A percentile compares a stretch with the other conserved stretches of the same genome.
Evolutionary conservation across 2,113 vertebrate species (phyloP).

Genomic region (Orthochromis indermauri): DNA sequence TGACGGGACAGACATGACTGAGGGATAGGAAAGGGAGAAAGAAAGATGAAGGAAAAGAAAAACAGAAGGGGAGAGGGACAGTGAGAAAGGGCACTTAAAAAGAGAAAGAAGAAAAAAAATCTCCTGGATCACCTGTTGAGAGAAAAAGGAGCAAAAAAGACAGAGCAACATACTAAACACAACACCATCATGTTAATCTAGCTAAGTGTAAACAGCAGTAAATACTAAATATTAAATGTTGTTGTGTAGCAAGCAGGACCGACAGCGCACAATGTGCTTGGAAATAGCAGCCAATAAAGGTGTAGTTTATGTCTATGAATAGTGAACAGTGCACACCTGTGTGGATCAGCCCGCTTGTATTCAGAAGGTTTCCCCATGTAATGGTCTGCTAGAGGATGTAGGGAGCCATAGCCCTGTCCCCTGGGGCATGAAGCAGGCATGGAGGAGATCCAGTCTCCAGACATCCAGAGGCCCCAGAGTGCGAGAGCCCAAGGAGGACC

Average conservation of each 20-base stretch:
- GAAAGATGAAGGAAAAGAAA: background rate
- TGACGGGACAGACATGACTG: background rate
- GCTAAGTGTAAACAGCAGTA: background rate
- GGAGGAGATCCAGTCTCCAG: background rate
- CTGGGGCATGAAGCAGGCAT: rapidly evolving
- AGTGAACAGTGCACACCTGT: no score
- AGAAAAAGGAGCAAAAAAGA: no score
- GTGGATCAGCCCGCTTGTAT: no score
- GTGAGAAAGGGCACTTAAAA: background rate
- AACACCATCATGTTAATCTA: background rate
- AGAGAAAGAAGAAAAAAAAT: background rate
- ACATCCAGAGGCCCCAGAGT: background rate
- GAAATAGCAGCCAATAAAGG: background rate
- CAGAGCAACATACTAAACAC: background rate
- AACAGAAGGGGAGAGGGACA: background rate
- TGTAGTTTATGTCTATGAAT: no score
- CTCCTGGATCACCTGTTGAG: background rate
- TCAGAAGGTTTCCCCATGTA: no score
- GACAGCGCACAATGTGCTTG: background rate
- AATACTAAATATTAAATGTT: background rate
- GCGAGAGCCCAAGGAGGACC: rapidly evolving
- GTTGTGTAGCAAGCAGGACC: background rate
- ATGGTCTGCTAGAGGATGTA: no score
- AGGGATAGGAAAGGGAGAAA: background rate
- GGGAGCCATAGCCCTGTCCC: rapidly evolving